These are phyloP conservation scores for Lasioglossum villosulum DNA, from an alignment of 2,888 invertebrate species.

Conservation along the genomic window DNA sequence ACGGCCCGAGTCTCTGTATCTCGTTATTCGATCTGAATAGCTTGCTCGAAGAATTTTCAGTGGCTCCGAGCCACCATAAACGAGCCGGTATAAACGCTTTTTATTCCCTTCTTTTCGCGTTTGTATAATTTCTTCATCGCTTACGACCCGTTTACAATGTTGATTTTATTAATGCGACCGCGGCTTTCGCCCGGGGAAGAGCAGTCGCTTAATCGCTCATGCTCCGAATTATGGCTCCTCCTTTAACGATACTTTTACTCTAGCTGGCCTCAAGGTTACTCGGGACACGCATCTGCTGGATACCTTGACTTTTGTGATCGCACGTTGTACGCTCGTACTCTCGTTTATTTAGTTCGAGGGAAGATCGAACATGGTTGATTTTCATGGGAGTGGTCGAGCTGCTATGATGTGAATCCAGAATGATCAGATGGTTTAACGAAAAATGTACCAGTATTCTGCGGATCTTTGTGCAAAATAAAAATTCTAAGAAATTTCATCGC, in stretches of 20 bases:
- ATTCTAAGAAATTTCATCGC: too few species aligned
- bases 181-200: background rate
- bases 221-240: background rate
- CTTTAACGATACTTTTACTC: background rate
- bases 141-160: background rate
- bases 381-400: background rate
- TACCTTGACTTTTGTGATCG: background rate
- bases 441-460: too few species aligned
- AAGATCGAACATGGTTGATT: background rate
- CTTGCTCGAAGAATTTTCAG: conserved; percentile 4
- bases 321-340: background rate
- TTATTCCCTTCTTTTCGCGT: background rate
- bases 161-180: conserved; percentile 6
- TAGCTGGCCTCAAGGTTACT: background rate
- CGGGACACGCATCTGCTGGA: background rate
- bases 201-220: background rate
- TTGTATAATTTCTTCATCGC: conserved; percentile 6
- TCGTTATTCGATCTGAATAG: background rate
- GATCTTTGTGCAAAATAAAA: too few species aligned
- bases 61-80: background rate
- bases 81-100: background rate
- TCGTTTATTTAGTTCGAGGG: background rate
- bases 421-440: too few species aligned
- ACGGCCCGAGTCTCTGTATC: background rate
- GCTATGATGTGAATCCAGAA: too few species aligned